Conservation (phyloP, 2,888 invertebrate genomes). For the Agrilus mali region DNA sequence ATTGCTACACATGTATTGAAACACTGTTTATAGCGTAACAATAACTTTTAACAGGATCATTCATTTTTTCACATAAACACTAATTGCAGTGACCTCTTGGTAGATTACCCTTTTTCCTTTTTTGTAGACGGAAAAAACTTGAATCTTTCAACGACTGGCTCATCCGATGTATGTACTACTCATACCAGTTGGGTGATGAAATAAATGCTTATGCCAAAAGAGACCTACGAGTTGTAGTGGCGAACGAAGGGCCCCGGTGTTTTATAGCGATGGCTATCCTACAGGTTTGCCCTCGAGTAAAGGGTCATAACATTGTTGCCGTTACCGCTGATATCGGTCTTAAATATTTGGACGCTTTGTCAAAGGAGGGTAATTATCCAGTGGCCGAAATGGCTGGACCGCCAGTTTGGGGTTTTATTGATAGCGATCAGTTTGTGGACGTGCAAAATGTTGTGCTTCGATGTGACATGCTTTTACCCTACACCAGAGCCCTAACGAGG, state of each 20-base stretch:
- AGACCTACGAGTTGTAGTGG: slow-evolving; percentile 39
- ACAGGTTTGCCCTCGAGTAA: slow-evolving; percentile 30
- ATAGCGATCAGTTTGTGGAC: slow-evolving; percentile 43
- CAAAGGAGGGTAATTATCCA: slow-evolving; percentile 36
- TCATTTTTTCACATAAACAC: too few relatives aligned
- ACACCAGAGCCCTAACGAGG: slow-evolving; percentile 37
- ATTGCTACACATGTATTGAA: too few relatives aligned
- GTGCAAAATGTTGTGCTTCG: slow-evolving; percentile 40
- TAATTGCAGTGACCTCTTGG: slow-evolving; percentile 17
- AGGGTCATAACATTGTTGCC: slow-evolving; percentile 40
- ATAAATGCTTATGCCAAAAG: slow-evolving; percentile 39
- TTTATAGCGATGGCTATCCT: slow-evolving; percentile 42
- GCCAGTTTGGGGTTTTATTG: slow-evolving; percentile 52
- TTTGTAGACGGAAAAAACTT: slow-evolving; percentile 16
- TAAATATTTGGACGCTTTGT: slow-evolving; percentile 29
- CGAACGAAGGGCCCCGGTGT: slow-evolving; percentile 43
- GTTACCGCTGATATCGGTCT: slow-evolving; percentile 45
- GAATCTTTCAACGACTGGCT: slow-evolving; percentile 20
- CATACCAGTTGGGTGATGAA: slow-evolving; percentile 35
- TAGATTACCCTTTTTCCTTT: neutral
- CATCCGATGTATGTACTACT: slow-evolving; percentile 24
- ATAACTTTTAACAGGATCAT: too few relatives aligned
- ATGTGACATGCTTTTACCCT: slow-evolving; percentile 39
- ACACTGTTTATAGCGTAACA: too few relatives aligned
- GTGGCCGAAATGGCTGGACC: slow-evolving; percentile 42